Evolutionary conservation across 2,797 vertebrate species (phyloP).

Genomic region (Distichodus sexfasciatus): DNA sequence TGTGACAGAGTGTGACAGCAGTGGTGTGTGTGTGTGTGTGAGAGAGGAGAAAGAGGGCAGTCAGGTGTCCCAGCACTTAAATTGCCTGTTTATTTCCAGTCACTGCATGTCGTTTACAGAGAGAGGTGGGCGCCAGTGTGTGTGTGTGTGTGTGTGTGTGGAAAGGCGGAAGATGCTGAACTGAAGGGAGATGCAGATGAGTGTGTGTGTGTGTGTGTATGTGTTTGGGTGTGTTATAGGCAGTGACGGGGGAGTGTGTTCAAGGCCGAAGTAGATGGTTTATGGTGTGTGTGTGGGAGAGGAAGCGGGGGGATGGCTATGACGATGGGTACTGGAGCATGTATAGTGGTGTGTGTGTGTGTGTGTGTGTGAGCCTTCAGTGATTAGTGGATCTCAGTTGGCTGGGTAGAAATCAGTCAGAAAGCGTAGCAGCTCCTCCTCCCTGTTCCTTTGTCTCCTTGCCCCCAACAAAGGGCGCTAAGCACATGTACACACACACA

Average conservation of each 20-base stretch:
- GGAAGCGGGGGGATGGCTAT: background rate
- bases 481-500: conserved; percentile 2
- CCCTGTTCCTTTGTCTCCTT: conserved; percentile 3
- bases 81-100: conserved; percentile 85
- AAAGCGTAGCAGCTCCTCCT: conserved; percentile 51
- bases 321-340: conserved; percentile 38
- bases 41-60: conserved; percentile 58
- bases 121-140: conserved; percentile 51
- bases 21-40: conserved; percentile 23
- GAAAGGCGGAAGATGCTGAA: background rate
- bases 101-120: conserved; percentile 77
- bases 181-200: conserved; percentile 12
- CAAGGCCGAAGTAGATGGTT: too few species aligned
- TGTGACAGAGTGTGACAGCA: conserved; percentile 58
- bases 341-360: conserved; percentile 11
- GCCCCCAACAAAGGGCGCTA: conserved; percentile 12
- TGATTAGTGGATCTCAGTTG: conserved; percentile 72
- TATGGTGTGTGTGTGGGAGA: conserved; percentile 2
- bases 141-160: conserved; percentile 20
- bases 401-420: conserved; percentile 71
- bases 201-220: conserved; percentile 3
- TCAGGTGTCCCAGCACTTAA: conserved; percentile 81
- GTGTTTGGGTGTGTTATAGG: conserved; percentile 6
- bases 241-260: background rate
- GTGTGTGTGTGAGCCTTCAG: conserved; percentile 25